Evolutionary conservation across 2,888 invertebrate genomes (phyloP), one percentile per base, ranked within the genome.

Genomic region (Plagodis dolabraria): DNA sequence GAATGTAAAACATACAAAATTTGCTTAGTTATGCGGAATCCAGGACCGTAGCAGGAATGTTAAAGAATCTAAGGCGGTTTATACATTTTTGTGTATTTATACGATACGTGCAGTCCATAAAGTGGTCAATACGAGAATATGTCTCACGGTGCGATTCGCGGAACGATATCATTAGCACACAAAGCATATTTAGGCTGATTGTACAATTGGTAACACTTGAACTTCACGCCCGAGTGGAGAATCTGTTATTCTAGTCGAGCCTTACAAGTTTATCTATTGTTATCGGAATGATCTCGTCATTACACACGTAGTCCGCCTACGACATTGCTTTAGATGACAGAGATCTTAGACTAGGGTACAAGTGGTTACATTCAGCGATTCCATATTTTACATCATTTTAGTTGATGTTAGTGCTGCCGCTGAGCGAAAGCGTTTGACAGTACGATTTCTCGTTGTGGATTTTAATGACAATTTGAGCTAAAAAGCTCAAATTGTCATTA

Each of bases 251-350:
- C 86, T 70, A 79, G 77, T 72, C 82, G 76, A 81, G 83, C 70
- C 74, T 75, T 74, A 79, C 75, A 76, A 73, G 78, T 83, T 85
- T 84, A 88, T 88, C 85, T 89, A 81, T 84, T 85, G 84, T 87
- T 87, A 87, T 89, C 87, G 71, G 74, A 78, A 76, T 73, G 76
- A 89, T 89, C 87, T 83, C 79, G 87, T 87, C 85, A 85, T 85
- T 85, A 83, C 85, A 82, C 80, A 87, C 85, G 86, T 87, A 84
- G 71, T 69, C 83, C 77, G 77, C 86, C 86, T 83, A 88, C 87
- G 78, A 83, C 71, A 79, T 79, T 77, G 75, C 73, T 76, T 79
- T 76, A 82, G 83, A 86, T 85, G 84, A 76, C 74, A 73, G 77
- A 83, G 81, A 87, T 81, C 79, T 74, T 72, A 52, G 60, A 40